These are phyloP conservation scores for Cynopterus brachyotis DNA, from an alignment of 2,113 vertebrate species.

Conservation along the genomic window DNA sequence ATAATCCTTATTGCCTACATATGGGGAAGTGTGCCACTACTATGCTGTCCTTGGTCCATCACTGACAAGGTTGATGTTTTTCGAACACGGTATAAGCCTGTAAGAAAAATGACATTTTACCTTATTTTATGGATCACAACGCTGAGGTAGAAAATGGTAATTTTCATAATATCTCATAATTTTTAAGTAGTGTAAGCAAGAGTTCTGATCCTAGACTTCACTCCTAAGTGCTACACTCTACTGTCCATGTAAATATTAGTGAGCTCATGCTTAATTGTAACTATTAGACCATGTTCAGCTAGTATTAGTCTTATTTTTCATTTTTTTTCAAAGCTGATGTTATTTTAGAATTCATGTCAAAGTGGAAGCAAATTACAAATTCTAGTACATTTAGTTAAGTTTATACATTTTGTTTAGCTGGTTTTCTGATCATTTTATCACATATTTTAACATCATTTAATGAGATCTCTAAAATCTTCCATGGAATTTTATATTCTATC, in stretches of 20 bases:
- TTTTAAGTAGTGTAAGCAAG: background rate
- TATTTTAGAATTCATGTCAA: background rate
- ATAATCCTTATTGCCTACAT: background rate
- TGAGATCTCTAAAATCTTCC: background rate
- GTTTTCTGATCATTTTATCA: background rate
- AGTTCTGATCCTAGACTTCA: background rate
- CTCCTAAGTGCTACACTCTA: background rate
- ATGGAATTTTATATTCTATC: background rate
- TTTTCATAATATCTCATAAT: background rate
- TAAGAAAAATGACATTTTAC: background rate
- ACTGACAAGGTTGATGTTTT: background rate
- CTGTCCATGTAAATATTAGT: background rate
- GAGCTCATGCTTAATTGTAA: background rate
- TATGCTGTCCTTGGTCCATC: background rate
- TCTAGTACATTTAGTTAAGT: background rate
- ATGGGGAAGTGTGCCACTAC: rapidly evolving
- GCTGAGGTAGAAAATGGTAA: background rate
- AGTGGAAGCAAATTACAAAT: background rate
- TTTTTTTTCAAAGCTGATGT: background rate
- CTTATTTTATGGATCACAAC: background rate
- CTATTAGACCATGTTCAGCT: background rate
- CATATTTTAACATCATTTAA: background rate
- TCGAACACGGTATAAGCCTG: background rate
- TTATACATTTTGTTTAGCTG: background rate
- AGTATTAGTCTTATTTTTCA: background rate